A percentile compares a stretch with the other conserved stretches of the same genome.
phyloP scores from a whole-genome alignment of 2,113 vertebrate genomes.

The Pagrus major region DNA sequence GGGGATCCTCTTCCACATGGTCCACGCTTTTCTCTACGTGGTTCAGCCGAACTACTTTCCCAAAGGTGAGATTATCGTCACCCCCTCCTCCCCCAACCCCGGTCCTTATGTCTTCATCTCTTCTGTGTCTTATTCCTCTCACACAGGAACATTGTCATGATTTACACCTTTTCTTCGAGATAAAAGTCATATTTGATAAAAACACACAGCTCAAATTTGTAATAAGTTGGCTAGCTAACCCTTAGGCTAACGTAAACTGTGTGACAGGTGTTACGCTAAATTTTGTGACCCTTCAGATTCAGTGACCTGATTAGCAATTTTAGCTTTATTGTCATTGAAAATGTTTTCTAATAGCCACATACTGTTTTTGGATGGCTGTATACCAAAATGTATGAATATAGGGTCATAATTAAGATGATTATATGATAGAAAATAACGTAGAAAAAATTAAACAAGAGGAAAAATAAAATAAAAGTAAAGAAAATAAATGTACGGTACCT shows the following conservation, averaged over 20 bases:
- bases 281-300: neutral
- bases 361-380: neutral
- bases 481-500: neutral
- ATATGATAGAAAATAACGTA: too few relatives aligned
- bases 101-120: too few relatives aligned
- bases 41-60: constrained; percentile 93
- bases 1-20: constrained; percentile 89
- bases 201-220: neutral
- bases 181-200: neutral
- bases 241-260: neutral
- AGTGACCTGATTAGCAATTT: neutral
- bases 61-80: constrained; percentile 86
- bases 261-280: neutral
- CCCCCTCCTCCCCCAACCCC: neutral
- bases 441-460: too few relatives aligned
- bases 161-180: neutral
- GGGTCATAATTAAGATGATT: neutral
- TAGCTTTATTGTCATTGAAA: neutral
- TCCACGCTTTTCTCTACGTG: constrained; percentile 88
- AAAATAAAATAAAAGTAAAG: too few relatives aligned
- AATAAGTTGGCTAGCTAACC: neutral
- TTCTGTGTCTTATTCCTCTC: neutral
- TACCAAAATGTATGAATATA: too few relatives aligned
- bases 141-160: too few relatives aligned
- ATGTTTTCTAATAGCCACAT: neutral